These are phyloP conservation scores for Gobio gobio DNA, from an alignment of 2,113 vertebrate genomes.

Conservation along the genomic window DNA sequence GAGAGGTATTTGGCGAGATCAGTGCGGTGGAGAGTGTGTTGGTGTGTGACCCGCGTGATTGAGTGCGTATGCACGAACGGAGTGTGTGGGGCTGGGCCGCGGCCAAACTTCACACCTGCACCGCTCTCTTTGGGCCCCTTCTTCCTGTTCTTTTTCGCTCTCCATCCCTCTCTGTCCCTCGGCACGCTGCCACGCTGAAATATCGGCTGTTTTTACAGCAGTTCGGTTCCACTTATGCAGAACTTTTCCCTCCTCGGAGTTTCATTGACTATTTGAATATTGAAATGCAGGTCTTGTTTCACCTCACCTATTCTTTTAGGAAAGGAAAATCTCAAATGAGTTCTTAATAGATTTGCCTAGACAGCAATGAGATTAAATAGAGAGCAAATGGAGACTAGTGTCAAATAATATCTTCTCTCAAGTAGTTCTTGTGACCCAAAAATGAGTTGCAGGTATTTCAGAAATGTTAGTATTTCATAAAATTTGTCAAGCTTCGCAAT, in stretches of 20 bases:
- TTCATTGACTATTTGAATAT: constrained; percentile 22
- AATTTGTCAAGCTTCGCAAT: not conserved
- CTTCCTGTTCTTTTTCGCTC: constrained; percentile 31
- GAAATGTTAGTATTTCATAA: not conserved
- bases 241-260: constrained; percentile 56
- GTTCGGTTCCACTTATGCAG: constrained; percentile 58
- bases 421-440: not conserved
- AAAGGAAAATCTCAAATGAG: not conserved
- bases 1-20: constrained; percentile 41
- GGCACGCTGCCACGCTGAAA: constrained; percentile 53
- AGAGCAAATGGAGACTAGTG: not conserved
- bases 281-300: constrained; percentile 17
- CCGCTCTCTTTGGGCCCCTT: constrained; percentile 49
- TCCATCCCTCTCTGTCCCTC: constrained; percentile 35
- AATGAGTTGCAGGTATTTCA: not conserved
- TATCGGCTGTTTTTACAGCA: constrained; percentile 56
- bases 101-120: constrained; percentile 62
- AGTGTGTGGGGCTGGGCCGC: constrained; percentile 51
- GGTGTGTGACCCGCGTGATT: constrained; percentile 37
- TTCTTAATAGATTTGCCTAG: not conserved
- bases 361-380: not conserved
- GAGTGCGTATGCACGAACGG: constrained; percentile 13
- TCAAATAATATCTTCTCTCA: not conserved
- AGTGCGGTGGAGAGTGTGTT: constrained; percentile 38
- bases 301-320: not conserved